phyloP scores from a whole-genome alignment of 2,113 vertebrate species.

The Salvelinus fontinalis region DNA sequence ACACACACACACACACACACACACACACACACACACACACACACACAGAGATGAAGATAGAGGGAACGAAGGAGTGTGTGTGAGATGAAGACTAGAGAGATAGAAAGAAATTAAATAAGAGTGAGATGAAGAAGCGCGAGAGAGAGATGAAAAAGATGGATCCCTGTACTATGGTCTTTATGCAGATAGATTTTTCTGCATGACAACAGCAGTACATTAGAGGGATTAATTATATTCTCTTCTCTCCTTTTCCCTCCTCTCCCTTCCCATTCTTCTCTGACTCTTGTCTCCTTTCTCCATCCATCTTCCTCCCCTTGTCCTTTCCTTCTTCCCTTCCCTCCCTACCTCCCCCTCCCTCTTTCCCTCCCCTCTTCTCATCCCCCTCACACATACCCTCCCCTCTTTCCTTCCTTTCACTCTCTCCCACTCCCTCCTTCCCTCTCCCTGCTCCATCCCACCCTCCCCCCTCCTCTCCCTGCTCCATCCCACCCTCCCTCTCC shows the following conservation, averaged over 20 bases:
- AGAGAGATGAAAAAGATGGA: neutral
- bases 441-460: too few relatives aligned
- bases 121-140: neutral
- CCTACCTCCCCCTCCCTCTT: constrained; percentile 14
- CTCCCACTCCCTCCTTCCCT: too few relatives aligned
- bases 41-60: neutral
- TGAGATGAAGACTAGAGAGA: neutral
- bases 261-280: constrained; percentile 17
- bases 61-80: too few relatives aligned
- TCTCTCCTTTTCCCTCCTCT: too few relatives aligned
- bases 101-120: neutral
- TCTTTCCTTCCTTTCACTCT: too few relatives aligned
- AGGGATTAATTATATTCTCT: too few relatives aligned
- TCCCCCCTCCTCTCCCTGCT: neutral
- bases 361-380: constrained; percentile 66
- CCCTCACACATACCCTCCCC: too few relatives aligned
- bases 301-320: neutral
- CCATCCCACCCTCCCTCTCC: neutral
- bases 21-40: neutral
- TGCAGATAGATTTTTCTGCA: neutral
- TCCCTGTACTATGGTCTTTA: neutral
- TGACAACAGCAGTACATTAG: too few relatives aligned
- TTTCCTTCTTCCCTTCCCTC: neutral
- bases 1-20: neutral
- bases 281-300: neutral